Base-by-base conservation (phyloP, 2,113 vertebrate genomes). In the Mormyrus lacerda region DNA sequence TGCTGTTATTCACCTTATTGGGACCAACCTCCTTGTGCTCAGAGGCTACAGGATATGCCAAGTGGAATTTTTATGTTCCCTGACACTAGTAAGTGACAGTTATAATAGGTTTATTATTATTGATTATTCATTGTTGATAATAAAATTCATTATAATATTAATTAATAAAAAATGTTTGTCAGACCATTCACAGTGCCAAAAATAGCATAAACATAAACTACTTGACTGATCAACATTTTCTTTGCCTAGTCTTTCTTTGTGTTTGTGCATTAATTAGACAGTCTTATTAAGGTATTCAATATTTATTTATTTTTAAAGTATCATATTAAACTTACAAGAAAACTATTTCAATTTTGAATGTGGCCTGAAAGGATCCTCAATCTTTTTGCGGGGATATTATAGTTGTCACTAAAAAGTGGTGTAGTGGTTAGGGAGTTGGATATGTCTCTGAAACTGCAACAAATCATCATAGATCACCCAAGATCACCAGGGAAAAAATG, bases 221-320 rank as follows among this genome's bases (percentile, higher is more conserved):
- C 97, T 97, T 97, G 96, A 98, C 98, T 98, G 96, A 98, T 99
- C 97, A 98, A 97, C 95, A 92, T 94, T 95, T 44, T 97, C 97
- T 97, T 97, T 96, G 95, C 95, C 94, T 95, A 94, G 94, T 96
- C 93, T 94, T 39, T 21, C 13, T 8, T 79, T 17, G 24, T 88
- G 96, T 95, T 55, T 94, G 95, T 91, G 95, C 96, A 97, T 98
- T 98, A 98, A 99, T 99, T 96, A 97, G 95, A 95, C 97, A 96
- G 96, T 96, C 96, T 97, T 96, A 93, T 97, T 96, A 93, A 94
- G 95, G 95, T 95, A 96, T 96, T n/a, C n/a, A n/a, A n/a, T n/a
- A n/a, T n/a, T n/a, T n/a, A n/a, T n/a, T n/a, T n/a, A n/a, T n/a
- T n/a, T n/a, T n/a, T 98, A 97, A 61, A 61, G 1, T 61, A n/a